Base-by-base conservation (phyloP, 2,888 invertebrate species). In the Meghimatium bilineatum region DNA sequence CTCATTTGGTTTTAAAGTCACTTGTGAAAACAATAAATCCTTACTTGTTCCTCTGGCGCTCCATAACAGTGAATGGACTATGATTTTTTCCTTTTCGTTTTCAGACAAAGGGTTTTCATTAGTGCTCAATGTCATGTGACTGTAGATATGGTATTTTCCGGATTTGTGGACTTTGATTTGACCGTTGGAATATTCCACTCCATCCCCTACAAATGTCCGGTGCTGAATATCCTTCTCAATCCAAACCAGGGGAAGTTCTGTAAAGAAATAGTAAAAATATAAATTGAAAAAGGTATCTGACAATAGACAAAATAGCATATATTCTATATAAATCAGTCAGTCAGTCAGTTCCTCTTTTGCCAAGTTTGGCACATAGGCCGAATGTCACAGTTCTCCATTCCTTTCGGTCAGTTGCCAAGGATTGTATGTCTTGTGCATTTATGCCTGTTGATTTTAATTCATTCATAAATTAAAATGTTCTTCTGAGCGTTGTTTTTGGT, bases 81-180 rank as follows among this genome's bases (percentile, higher is more conserved):
- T 76, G 36, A 84, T 78, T 60, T 29, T 63, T 56, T 84, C 82
- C 29, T 17, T 36, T 6, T 34, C 26, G 49, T 52, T 34, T 29
- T 56, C 56, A 0, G 32, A 26, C 44, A 86, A 52, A 32, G 56
- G 52, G 76, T 84, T 86, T 38, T 63, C 56, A 78, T 74, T 82
- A 77, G 82, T 84, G 84, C 82, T 84, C 38, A 84, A 77, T 49
- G 86, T 86, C 63, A 86, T 56, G 77, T 86, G 84, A 71, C 80
- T 84, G 84, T 84, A 86, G 17, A 84, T 56, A 80, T 84, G 82
- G 80, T 84, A 86, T 75, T 79, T 79, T 17, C 84, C 86, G 1
- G 44, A 2, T 36, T 72, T 36, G 6, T 67, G 78, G 69, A 86
- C 82, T 81, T 74, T 75, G 75, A 86, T 78, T 49, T 82, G 77